Percentiles rank a stretch among this genome's conserved stretches.
phyloP scores from a whole-genome alignment of 2,888 invertebrate species.

The Eristalis intricaria region DNA sequence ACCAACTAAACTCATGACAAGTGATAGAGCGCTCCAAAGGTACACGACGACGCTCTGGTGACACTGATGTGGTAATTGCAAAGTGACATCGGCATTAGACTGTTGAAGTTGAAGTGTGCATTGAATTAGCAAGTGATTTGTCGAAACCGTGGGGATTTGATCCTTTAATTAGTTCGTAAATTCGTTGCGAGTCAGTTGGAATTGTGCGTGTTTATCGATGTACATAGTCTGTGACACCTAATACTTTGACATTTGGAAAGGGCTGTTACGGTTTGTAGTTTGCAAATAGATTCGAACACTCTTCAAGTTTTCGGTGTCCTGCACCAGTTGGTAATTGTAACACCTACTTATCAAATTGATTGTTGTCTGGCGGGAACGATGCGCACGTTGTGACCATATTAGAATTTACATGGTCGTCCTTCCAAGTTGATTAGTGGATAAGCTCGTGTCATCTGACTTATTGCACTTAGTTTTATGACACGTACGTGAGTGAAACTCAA shows the following conservation, averaged over 20 bases:
- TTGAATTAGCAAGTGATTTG: constrained; percentile 12
- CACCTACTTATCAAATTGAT: no score
- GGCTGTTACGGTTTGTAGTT: no score
- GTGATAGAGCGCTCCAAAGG: constrained; percentile 33
- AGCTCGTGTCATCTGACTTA: no score
- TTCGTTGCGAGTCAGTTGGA: neutral
- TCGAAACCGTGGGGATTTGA: constrained; percentile 8
- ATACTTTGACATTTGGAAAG: neutral
- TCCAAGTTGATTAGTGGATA: no score
- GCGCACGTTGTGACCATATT: no score
- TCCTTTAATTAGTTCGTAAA: constrained; percentile 46
- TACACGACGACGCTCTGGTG: neutral
- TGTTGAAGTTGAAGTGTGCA: constrained; percentile 20
- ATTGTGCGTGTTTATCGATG: neutral
- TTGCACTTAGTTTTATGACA: no score
- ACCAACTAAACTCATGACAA: constrained; percentile 51
- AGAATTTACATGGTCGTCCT: no score
- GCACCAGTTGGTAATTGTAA: no score
- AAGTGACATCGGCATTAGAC: neutral
- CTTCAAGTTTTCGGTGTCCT: no score
- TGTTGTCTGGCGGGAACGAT: no score
- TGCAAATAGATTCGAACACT: no score
- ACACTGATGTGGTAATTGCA: constrained; percentile 8
- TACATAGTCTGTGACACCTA: neutral
- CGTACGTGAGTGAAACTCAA: no score